Base-by-base conservation (phyloP, 2,113 vertebrate species). In the Noturus placidus region DNA sequence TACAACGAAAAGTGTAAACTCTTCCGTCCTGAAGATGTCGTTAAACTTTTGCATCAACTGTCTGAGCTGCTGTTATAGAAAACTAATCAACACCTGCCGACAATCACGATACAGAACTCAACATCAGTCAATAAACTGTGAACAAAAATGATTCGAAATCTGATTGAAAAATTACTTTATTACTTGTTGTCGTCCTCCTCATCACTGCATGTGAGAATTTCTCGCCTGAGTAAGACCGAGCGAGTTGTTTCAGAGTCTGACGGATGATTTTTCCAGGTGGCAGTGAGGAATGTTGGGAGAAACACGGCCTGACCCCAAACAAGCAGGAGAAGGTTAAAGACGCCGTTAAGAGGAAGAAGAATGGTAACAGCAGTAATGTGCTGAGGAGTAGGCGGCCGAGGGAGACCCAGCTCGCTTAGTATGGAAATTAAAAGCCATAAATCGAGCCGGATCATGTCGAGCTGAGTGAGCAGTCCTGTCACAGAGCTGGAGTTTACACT, bases 341-440 rank as follows among this genome's bases (percentile, higher is more conserved):
- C 20, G 46, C 63, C 54, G 69, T 92, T 91, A 91, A 87, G 80
- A 42, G 42, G 42, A 89, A 88, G 86, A 92, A 90, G 33, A 84
- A 91, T 76, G 89, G 67, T 59, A 89, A 84, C 78, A 79, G 70
- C 82, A n/a, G 87, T 87, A 91, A 90, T 89, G 87, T 70, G 56
- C 59, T 50, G 35, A 15, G 85, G 87, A 88, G 76, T 91, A 80
- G 56, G 59, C 89, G 89, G n/a, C 22, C 88, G 86, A 91, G 87
- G 86, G 85, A 89, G 33, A 87, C 72, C 90, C 86, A 87, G 76
- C 81, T 93, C 22, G 13, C 89, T 94, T 92, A 91, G 87, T 91
- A 85, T 90, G 90, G 90, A 94, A 93, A 94, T 92, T 89, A 91
- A 91, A 92, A 89, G 69, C 87, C 91, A 92, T 93, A 92, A 93